Percentiles rank a stretch among this genome's conserved stretches.
These are phyloP conservation scores for Sisyra terminalis DNA, from an alignment of 2,888 invertebrate species.

Conservation along the genomic window DNA sequence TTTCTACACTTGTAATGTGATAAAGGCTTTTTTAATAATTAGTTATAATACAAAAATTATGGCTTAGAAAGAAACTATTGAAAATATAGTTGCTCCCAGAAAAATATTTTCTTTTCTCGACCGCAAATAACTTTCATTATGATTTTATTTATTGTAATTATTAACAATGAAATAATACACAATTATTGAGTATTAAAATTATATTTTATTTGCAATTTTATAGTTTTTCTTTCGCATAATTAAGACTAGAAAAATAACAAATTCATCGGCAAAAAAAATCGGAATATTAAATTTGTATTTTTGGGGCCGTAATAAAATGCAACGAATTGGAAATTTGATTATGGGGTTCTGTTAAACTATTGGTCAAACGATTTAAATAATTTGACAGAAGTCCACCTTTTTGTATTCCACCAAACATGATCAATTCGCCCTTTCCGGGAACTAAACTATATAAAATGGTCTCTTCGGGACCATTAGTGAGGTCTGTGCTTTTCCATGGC, in stretches of 20 bases:
- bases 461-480: slow-evolving; percentile 65
- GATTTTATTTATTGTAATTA: too few species aligned
- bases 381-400: slow-evolving; percentile 51
- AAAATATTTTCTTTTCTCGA: too few species aligned
- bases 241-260: too few species aligned
- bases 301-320: slow-evolving; percentile 58
- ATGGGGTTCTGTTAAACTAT: slow-evolving; percentile 19
- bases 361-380: slow-evolving; percentile 5
- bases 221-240: background rate
- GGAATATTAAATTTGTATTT: slow-evolving; percentile 14
- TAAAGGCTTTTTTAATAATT: too few species aligned
- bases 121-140: too few species aligned
- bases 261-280: too few species aligned
- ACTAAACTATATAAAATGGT: slow-evolving; percentile 80
- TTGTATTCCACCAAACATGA: slow-evolving; percentile 92
- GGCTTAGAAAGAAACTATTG: too few species aligned
- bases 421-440: slow-evolving; percentile 77
- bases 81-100: too few species aligned
- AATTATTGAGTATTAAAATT: background rate
- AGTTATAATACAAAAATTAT: too few species aligned
- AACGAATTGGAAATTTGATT: slow-evolving; percentile 62
- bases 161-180: background rate
- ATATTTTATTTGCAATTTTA: background rate
- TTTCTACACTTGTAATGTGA: too few species aligned
- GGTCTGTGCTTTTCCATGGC: slow-evolving; percentile 47